These are phyloP conservation scores for Aphrophora alni DNA, from an alignment of 2,888 invertebrate genomes.

Conservation along the genomic window DNA sequence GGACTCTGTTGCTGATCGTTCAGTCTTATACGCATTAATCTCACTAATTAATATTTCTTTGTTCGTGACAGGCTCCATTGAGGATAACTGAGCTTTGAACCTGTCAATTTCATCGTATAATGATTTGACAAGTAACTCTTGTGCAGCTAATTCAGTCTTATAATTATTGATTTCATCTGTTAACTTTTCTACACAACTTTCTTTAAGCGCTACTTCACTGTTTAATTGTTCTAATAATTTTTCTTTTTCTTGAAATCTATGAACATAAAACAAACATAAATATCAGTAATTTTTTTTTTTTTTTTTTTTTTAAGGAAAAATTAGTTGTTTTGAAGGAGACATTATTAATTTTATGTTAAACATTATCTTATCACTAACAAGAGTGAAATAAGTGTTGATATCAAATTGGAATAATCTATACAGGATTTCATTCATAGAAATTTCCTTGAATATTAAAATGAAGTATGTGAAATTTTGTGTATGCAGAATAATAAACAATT, in stretches of 20 bases:
- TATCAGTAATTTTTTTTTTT: too few relatives aligned
- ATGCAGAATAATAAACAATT: too few relatives aligned
- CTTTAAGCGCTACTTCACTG: constrained; percentile 43
- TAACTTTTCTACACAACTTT: constrained; percentile 42
- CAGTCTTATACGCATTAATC: constrained; percentile 55
- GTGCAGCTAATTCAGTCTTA: constrained; percentile 59
- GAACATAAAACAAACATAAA: constrained; percentile 41
- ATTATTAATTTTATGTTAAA: neutral
- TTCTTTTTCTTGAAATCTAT: constrained; percentile 52
- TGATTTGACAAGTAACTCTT: constrained; percentile 15
- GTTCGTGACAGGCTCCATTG: neutral
- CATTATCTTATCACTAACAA: too few relatives aligned
- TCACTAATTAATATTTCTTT: constrained; percentile 41
- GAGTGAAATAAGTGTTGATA: too few relatives aligned
- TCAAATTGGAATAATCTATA: too few relatives aligned
- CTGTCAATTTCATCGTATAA: constrained; percentile 23
- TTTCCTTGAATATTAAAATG: too few relatives aligned
- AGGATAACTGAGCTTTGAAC: neutral
- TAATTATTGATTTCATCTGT: constrained; percentile 34
- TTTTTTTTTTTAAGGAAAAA: neutral
- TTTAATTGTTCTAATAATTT: constrained; percentile 46
- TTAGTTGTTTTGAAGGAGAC: neutral
- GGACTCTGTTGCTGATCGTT: constrained; percentile 54
- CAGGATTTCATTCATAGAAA: too few relatives aligned
- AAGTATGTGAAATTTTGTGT: too few relatives aligned